These are phyloP conservation scores for Drosophila pachea DNA, from an alignment of 1,140 invertebrate genomes.

Conservation along the genomic window DNA sequence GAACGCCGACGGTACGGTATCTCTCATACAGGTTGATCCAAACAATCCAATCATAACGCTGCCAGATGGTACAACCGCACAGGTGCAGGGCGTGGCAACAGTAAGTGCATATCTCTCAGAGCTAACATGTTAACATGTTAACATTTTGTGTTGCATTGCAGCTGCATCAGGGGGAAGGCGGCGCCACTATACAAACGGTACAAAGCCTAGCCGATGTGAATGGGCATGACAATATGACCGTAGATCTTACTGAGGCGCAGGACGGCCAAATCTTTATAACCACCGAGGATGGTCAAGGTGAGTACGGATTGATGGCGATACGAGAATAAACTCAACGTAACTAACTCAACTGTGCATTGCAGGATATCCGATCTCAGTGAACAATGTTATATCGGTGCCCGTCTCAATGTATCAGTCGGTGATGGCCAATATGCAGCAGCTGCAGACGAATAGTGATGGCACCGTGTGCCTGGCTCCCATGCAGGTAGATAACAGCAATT, in stretches of 20 bases:
- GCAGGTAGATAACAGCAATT: slow-evolving; percentile 82
- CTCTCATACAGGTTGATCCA: slow-evolving; percentile 97
- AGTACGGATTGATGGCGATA: not conserved
- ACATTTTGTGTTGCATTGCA: slow-evolving; percentile 67
- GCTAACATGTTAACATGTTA: not conserved
- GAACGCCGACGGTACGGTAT: slow-evolving; percentile 97
- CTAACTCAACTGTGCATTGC: too few species aligned
- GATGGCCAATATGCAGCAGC: slow-evolving; percentile 92
- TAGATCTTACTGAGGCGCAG: slow-evolving; percentile 94
- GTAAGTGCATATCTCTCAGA: slow-evolving; percentile 80
- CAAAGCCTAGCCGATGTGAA: slow-evolving; percentile 84
- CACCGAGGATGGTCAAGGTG: slow-evolving; percentile 95
- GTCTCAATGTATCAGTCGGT: slow-evolving; percentile 98
- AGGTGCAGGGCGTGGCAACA: slow-evolving; percentile 93
- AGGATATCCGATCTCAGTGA: slow-evolving; percentile 92
- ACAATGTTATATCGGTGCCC: slow-evolving; percentile 96
- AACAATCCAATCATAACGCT: slow-evolving; percentile 96
- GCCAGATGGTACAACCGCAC: slow-evolving; percentile 96
- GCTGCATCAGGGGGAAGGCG: slow-evolving; percentile 89
- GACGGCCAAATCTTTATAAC: slow-evolving; percentile 97
- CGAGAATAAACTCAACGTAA: not conserved
- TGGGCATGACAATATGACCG: slow-evolving; percentile 84
- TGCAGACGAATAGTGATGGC: slow-evolving; percentile 86
- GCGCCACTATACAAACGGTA: slow-evolving; percentile 86
- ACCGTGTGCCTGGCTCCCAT: slow-evolving; percentile 90